Base-by-base conservation (phyloP, 1,140 invertebrate genomes). In the Copidosoma floridanum region DNA sequence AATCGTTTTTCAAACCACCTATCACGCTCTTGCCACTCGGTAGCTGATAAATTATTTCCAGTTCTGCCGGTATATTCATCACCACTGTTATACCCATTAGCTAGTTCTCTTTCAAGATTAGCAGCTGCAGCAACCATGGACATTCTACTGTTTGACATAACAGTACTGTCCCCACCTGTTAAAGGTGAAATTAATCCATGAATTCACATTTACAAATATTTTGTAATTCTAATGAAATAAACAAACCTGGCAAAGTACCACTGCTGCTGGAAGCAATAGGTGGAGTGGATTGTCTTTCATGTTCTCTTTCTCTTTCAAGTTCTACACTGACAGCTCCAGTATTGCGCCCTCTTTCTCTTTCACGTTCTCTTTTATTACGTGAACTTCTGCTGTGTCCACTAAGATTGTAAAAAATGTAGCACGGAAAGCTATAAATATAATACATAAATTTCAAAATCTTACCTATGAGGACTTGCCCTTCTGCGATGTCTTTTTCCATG, bases 1-100 rank as follows among this genome's bases (percentile, higher is more conserved):
- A 92, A 85, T 61, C 85, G 85, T 62, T 89, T 88, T 66, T 88
- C 87, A 79, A 92, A 92, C 69, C 84, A 80, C 55, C 82, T 74
- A 63, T 90, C 88, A 54, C 85, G 84, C 77, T 85, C 84, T 52
- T 81, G 71, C 85, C 86, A 88, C 66, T 88, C 85, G 37, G 84
- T 79, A 37, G 82, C 75, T 3, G 84, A 82, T 38, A 84, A 75
- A 62, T 83, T 77, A 61, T 78, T 78, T 63, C 82, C 78, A 60
- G 81, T 81, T 32, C 85, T 82, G 40, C 77, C 79, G 26, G 83
- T 83, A 70, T 91, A 89, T 73, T 91, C 90, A 75, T 92, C 89
- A 24, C 86, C 89, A 67, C 89, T 90, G 66, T 92, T 92, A 61
- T 90, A 90, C 5, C 87, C 88, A 67, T 76, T 78, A 16, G 71